Base-by-base conservation (phyloP, 2,797 vertebrate species). In the Huso huso region DNA sequence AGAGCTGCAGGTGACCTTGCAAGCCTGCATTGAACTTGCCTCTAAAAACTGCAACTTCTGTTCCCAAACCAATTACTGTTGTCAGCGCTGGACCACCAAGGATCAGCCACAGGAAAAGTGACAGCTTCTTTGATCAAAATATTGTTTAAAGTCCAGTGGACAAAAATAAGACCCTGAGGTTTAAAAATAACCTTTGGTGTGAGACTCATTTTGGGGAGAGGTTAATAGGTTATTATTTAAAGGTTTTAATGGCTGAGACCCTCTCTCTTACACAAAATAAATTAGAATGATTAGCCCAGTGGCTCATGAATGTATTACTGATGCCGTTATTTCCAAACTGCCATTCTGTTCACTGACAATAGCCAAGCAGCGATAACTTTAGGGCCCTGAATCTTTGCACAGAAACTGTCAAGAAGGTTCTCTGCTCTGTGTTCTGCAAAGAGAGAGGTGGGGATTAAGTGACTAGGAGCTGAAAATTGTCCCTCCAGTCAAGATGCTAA, bases 21-120 rank as follows among this genome's bases (percentile, higher is more conserved):
- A 80, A 83, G 85, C 83, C 85, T 78, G 70, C 74, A 64, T 60
- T 59, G 65, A 66, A 37, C 65, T 49, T 61, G 37, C 37, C 51
- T 66, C 51, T 63, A 64, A 64, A 23, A 72, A 77, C 74, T 53
- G 79, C 71, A 75, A 79, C 75, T 79, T 79, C 65, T 70, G 75
- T 77, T 85, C 84, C 74, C 84, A 85, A 88, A 88, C 89, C 86
- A 90, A 89, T 90, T 89, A 88, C 78, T 75, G 78, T 85, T 85
- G 82, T 84, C 81, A 83, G 82, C 82, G 84, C 79, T 78, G 84
- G 87, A 89, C 88, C 87, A 90, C 87, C 88, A 86, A 77, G 82
- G 87, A 86, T 83, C 82, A 83, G 79, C 79, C 78, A 75, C 82
- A 83, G 82, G 71, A 75, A 78, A 76, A 69, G 78, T 71, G 71